Conservation (phyloP, 2,113 vertebrate species). For the Bombycilla garrulus region DNA sequence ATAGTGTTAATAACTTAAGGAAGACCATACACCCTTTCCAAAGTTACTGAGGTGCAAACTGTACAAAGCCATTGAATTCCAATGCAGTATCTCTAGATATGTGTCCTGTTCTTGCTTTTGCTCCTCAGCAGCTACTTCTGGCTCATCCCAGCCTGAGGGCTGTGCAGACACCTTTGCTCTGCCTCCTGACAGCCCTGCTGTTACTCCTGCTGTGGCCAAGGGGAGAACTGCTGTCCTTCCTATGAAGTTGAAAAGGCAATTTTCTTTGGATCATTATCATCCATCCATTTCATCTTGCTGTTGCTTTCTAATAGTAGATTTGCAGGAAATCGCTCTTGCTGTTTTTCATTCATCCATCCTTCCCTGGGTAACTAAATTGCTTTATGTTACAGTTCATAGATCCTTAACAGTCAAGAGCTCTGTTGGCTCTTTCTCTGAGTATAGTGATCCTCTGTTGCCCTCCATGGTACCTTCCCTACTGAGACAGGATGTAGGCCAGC, state of each 20-base stretch:
- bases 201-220: not conserved
- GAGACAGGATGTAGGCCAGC: not conserved
- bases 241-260: not conserved
- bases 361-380: not conserved
- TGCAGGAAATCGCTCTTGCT: not conserved
- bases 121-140: not conserved
- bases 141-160: fast-evolving
- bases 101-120: not conserved
- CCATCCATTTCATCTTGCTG: not conserved
- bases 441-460: fast-evolving
- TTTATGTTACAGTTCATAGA: not conserved
- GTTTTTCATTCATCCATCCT: not conserved
- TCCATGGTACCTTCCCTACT: not conserved
- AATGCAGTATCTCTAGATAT: fast-evolving
- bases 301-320: not conserved
- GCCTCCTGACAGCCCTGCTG: not conserved
- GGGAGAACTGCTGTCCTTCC: not conserved
- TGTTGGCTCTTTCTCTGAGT: not conserved
- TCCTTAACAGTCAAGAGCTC: not conserved
- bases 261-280: not conserved
- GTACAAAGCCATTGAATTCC: not conserved
- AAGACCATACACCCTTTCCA: not conserved
- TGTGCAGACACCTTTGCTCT: not conserved
- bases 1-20: not conserved
- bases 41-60: not conserved